Evolutionary conservation across 2,888 invertebrate species (phyloP).

Genomic region (Heliconius ismenius): DNA sequence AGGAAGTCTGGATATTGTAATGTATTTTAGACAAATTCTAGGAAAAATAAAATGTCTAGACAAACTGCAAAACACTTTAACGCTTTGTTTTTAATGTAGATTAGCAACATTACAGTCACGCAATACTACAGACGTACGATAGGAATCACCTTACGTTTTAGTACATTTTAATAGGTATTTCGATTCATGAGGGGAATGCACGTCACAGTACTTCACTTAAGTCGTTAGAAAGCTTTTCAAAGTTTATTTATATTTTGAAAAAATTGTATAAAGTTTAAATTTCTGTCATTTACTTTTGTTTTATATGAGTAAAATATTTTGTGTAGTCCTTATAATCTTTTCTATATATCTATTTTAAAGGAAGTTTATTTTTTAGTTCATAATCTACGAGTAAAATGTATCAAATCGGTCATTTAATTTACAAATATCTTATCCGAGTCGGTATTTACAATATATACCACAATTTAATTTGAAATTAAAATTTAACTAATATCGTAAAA

Average conservation of each 20-base stretch:
- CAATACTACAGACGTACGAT: constrained; percentile 37
- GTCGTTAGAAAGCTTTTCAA: neutral
- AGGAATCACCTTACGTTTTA: constrained; percentile 42
- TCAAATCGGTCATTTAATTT: neutral
- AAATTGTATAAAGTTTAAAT: neutral
- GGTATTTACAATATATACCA: neutral
- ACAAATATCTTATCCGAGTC: neutral
- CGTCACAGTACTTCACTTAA: constrained; percentile 27
- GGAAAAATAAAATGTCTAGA: constrained; percentile 27
- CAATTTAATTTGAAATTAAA: neutral
- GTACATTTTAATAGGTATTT: constrained; percentile 43
- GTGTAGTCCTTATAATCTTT: too few relatives aligned
- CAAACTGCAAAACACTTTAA: constrained; percentile 39
- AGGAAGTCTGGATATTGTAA: constrained; percentile 14
- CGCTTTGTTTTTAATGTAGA: constrained; percentile 38
- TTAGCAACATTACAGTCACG: constrained; percentile 44
- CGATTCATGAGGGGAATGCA: constrained; percentile 37
- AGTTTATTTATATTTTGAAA: neutral
- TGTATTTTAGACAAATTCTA: constrained; percentile 21
- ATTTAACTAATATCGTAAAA: neutral
- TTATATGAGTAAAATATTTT: too few relatives aligned
- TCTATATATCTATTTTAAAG: too few relatives aligned
- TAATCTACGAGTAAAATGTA: neutral
- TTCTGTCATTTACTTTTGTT: neutral
- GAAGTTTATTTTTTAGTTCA: neutral